Evolutionary conservation across 2,888 invertebrate genomes (phyloP).

Genomic region (Acheta domesticus): DNA sequence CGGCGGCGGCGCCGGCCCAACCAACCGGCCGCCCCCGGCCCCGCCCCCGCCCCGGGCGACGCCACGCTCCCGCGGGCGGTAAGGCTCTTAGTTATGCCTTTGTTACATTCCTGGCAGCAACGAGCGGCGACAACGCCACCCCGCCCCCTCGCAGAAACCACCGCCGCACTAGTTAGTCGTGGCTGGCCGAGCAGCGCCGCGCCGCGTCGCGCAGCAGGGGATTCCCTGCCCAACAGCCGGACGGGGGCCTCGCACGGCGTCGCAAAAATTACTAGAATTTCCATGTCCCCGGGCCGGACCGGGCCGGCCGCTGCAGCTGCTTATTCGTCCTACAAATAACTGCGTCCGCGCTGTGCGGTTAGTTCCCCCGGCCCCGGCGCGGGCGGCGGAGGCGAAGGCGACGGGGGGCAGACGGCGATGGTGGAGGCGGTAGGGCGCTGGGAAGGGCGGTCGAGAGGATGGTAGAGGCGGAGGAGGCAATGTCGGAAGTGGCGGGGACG

Average conservation of each 20-base stretch:
- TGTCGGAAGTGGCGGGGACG: no score
- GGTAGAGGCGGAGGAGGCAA: no score
- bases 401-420: no score
- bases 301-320: neutral
- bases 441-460: no score
- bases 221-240: neutral
- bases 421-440: no score
- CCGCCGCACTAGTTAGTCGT: neutral
- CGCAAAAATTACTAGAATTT: conserved; percentile 18
- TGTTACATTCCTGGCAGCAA: conserved; percentile 18
- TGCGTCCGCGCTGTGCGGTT: neutral
- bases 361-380: neutral
- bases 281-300: neutral
- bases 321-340: conserved; percentile 10
- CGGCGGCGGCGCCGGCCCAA: neutral
- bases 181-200: conserved; percentile 1
- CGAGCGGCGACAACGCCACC: conserved; percentile 1
- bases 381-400: neutral
- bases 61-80: neutral
- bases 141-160: neutral
- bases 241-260: neutral
- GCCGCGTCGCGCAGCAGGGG: neutral
- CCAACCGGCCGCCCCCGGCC: neutral
- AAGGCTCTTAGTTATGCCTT: conserved; percentile 18
- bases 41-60: neutral